Base-by-base conservation (phyloP, 1,140 invertebrate species). In the Nilaparvata lugens region DNA sequence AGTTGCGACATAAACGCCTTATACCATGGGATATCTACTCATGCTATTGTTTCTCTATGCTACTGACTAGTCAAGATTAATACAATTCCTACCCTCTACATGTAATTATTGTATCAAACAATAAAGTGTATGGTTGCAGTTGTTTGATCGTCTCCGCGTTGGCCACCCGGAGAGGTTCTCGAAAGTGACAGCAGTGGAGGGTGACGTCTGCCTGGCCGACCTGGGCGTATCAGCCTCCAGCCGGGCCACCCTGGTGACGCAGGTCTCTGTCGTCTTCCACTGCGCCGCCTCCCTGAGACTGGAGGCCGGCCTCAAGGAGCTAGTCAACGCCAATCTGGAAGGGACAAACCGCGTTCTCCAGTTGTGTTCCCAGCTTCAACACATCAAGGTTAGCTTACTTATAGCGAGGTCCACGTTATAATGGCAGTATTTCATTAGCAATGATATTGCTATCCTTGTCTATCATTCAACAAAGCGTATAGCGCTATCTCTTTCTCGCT, bases 191-290 rank as follows among this genome's bases (percentile, higher is more conserved):
- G 78, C 88, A 0, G 73, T 97, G 4, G 73, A 77, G 42, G 94
- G 94, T 7, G 86, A 89, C 64, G 74, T 89, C 0, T 67, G 65
- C 1, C 67, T 69, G 35, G 74, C 79, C n/a, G 75, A 80, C 68
- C 74, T 89, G 2, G 87, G 91, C 2, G 68, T 89, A 4, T 78
- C 74, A 14, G 70, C 77, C 0, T 71, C 75, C 1, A 72, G 77
- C 14, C 65, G 77, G 2, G 67, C 80, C 58, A 56, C 71, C 53
- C 75, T 97, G 7, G 73, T 76, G 28, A 75, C 85, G 2, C 81
- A 88, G 68, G 86, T 94, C 24, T 77, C 87, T 6, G 78, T 97
- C 52, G 87, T 97, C 0, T 95, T 95, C 71, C 93, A 98, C 72
- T 88, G 86, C 62, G 95, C 94, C 0, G 95, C 95, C 4, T 95